phyloP scores from a whole-genome alignment of 1,140 invertebrate species.

The Drosophila suzukii region DNA sequence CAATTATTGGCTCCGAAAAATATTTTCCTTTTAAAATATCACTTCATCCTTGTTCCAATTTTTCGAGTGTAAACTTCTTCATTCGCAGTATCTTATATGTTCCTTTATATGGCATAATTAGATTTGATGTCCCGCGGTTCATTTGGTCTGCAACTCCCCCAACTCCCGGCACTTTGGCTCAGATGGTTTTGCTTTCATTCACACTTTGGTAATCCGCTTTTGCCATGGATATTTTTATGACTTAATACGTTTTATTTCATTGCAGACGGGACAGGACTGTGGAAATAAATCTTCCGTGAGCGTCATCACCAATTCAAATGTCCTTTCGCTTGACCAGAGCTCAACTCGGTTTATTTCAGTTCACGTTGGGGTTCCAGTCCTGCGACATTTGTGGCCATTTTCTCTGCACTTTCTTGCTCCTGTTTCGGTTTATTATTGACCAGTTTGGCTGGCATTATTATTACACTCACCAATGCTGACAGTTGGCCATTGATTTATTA shows the following conservation, averaged over 20 bases:
- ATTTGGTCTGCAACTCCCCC: constrained; percentile 23
- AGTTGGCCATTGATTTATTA: constrained; percentile 81
- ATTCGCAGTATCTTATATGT: constrained; percentile 11
- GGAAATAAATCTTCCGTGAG: constrained; percentile 72
- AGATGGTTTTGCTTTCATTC: constrained; percentile 50
- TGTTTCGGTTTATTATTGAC: constrained; percentile 75
- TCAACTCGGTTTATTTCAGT: constrained; percentile 43
- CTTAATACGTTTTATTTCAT: constrained; percentile 82
- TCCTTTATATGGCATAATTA: constrained; percentile 73
- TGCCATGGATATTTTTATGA: constrained; percentile 69
- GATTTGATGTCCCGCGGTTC: constrained; percentile 71
- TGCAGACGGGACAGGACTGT: constrained; percentile 47
- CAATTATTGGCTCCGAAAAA: too few relatives aligned
- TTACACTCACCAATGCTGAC: constrained; percentile 77
- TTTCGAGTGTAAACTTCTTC: constrained; percentile 6
- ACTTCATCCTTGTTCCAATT: not conserved
- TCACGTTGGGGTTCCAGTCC: constrained; percentile 30
- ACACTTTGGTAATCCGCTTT: constrained; percentile 79
- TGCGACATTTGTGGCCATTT: constrained; percentile 75
- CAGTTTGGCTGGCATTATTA: constrained; percentile 76
- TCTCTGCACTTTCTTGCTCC: constrained; percentile 19
- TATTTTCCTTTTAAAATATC: not conserved
- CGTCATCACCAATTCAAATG: constrained; percentile 79
- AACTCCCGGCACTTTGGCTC: constrained; percentile 12
- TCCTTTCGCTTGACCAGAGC: constrained; percentile 71